phyloP scores from a whole-genome alignment of 2,888 invertebrate species.

The Pterostichus niger region DNA sequence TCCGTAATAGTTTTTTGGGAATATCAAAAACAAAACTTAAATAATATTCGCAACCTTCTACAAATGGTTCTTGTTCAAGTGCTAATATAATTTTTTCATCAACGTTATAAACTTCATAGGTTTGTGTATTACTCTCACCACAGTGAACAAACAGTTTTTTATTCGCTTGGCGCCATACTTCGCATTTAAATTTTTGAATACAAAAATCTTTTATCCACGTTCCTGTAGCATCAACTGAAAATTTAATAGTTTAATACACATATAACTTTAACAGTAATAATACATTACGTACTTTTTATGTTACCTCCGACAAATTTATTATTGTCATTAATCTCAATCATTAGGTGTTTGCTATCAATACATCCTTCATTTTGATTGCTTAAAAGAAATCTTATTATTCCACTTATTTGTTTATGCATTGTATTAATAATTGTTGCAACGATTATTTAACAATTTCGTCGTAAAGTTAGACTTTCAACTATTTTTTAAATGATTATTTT shows the following conservation, averaged over 20 bases:
- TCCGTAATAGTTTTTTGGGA: background rate
- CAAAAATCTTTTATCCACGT: conserved; percentile 49
- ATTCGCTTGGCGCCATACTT: background rate
- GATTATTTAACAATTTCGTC: background rate
- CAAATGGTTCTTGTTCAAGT: conserved; percentile 31
- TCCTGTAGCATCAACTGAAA: conserved; percentile 55
- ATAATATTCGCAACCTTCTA: conserved; percentile 48
- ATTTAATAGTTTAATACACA: background rate
- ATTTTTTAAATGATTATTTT: background rate
- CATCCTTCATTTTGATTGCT: conserved; percentile 13
- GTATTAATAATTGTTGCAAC: background rate
- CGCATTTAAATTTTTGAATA: background rate
- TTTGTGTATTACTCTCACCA: conserved; percentile 9
- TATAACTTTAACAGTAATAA: background rate
- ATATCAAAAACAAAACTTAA: conserved; percentile 54
- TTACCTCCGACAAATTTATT: background rate
- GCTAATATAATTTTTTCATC: background rate
- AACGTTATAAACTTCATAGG: conserved; percentile 17
- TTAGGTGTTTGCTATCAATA: conserved; percentile 38
- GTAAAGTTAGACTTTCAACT: background rate
- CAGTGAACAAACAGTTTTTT: conserved; percentile 9
- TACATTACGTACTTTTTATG: conserved; percentile 36
- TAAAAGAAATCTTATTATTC: conserved; percentile 19
- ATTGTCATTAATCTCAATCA: conserved; percentile 27
- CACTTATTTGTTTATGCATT: conserved; percentile 45